Evolutionary conservation across 2,113 vertebrate genomes (phyloP), one percentile per base, ranked within the genome.

Genomic region (Serilophus lunatus): DNA sequence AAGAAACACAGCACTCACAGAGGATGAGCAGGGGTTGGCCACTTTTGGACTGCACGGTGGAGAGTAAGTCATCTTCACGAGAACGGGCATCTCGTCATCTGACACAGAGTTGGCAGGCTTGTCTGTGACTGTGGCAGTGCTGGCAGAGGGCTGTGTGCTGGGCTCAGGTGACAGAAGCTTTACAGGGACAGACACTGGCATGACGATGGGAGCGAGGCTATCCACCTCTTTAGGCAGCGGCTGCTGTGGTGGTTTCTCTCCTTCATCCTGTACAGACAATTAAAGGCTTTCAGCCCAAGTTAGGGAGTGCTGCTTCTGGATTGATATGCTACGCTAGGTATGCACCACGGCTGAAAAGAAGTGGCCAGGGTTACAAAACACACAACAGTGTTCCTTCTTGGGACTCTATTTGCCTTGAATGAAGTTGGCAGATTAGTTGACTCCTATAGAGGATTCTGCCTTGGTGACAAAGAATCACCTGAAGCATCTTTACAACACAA

Each of bases 101-200:
- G 98, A 98, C 96, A 98, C 94, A 74, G 97, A 97, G 97, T 69
- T 97, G 97, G 97, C 95, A 92, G 98, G 98, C 97, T 98, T 97
- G 96, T 98, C 98, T 98, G 96, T 98, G 96, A 96, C 92, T 94
- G 97, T 96, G 80, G 96, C 96, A 97, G 96, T 87, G 98, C 82
- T 98, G 98, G 97, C 92, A 97, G 96, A 97, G 87, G 97, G 97
- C 97, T 98, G 98, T 38, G 96, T 95, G 97, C 97, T 97, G 97
- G 98, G 98, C 96, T 97, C 97, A 33, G 98, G 96, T 20, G 96
- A 97, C 93, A 97, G 97, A 98, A 98, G 98, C 98, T 98, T 98
- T 97, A 99, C 98, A 97, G 98, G 98, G 97, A 99, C 98, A 98
- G 98, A 99, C 92, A 99, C 98, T 70, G 98, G 98, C 98, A 99